Conservation (phyloP, 2,797 vertebrate genomes). For the Australoheros facetus region DNA sequence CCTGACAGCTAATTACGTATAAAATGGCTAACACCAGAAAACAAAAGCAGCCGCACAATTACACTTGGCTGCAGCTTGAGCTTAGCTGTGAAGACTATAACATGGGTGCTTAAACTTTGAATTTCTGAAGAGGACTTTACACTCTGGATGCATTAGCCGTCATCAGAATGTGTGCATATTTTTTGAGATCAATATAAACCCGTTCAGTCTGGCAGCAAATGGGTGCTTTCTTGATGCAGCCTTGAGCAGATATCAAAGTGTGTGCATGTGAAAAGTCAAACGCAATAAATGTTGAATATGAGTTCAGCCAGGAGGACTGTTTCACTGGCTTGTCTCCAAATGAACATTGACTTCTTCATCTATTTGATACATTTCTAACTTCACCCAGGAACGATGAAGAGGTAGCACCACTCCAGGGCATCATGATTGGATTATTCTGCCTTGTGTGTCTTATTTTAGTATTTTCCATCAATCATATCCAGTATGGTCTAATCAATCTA, state of each 20-base stretch:
- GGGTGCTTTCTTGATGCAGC: slow-evolving; percentile 38
- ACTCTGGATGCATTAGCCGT: slow-evolving; percentile 34
- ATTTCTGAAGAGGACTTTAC: slow-evolving; percentile 33
- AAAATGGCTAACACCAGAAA: slow-evolving; percentile 72
- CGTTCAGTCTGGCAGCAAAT: slow-evolving; percentile 43
- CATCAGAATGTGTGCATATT: slow-evolving; percentile 41
- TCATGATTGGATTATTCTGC: slow-evolving; percentile 32
- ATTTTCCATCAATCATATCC: slow-evolving; percentile 66
- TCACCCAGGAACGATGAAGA: slow-evolving; percentile 41
- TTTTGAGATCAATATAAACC: slow-evolving; percentile 49
- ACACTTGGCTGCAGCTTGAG: slow-evolving; percentile 50
- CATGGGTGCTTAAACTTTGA: slow-evolving; percentile 46
- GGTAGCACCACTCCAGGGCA: slow-evolving; percentile 29
- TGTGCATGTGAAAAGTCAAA: slow-evolving; percentile 43
- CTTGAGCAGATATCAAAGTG: slow-evolving; percentile 49
- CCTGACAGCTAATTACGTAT: slow-evolving; percentile 82
- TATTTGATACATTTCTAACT: slow-evolving; percentile 48
- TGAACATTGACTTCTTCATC: slow-evolving; percentile 61
- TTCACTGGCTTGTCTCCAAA: slow-evolving; percentile 50
- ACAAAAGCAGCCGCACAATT: slow-evolving; percentile 72
- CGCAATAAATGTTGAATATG: slow-evolving; percentile 51
- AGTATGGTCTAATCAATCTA: slow-evolving; percentile 60
- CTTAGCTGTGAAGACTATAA: slow-evolving; percentile 45
- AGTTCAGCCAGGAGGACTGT: slow-evolving; percentile 27
- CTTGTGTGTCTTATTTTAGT: slow-evolving; percentile 40